Evolutionary conservation across 2,797 vertebrate genomes (phyloP).

Genomic region (Myotis vivesi): DNA sequence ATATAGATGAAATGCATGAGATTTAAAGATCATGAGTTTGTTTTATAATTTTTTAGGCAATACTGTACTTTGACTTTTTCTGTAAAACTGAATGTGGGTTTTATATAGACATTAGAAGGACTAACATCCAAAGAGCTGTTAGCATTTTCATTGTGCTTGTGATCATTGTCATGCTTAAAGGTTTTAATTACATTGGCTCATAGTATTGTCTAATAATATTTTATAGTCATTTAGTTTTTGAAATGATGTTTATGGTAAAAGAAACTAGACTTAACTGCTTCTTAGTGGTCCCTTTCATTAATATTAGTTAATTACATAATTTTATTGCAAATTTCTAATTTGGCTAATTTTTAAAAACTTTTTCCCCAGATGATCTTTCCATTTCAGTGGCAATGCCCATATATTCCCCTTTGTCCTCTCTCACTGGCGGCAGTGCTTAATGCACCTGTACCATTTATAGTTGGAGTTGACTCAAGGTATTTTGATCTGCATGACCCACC

Average conservation of each 20-base stretch:
- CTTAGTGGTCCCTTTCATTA: not conserved
- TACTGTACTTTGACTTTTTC: constrained; percentile 9
- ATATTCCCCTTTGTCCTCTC: constrained; percentile 97
- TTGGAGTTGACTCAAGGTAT: constrained; percentile 99
- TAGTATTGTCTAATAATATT: not conserved
- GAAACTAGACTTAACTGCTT: not conserved
- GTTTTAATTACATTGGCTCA: constrained; percentile 12
- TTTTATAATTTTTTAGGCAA: constrained; percentile 38
- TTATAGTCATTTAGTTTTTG: constrained; percentile 49
- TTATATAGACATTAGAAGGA: not conserved
- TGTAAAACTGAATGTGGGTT: not conserved
- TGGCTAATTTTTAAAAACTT: constrained; percentile 64
- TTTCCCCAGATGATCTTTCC: constrained; percentile 97
- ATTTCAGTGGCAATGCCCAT: constrained; percentile 99
- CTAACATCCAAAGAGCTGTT: constrained; percentile 24
- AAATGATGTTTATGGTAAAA: constrained; percentile 40
- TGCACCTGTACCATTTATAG: constrained; percentile 96
- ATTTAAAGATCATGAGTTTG: constrained; percentile 45
- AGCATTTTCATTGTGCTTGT: constrained; percentile 26
- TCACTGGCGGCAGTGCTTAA: constrained; percentile 95
- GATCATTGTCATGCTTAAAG: constrained; percentile 30
- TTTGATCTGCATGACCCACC: constrained; percentile 99
- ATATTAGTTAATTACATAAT: constrained; percentile 31
- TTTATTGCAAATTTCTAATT: constrained; percentile 41
- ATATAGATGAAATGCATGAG: not conserved